These are phyloP conservation scores for Esox niger DNA, from an alignment of 2,113 vertebrate genomes.

Conservation along the genomic window DNA sequence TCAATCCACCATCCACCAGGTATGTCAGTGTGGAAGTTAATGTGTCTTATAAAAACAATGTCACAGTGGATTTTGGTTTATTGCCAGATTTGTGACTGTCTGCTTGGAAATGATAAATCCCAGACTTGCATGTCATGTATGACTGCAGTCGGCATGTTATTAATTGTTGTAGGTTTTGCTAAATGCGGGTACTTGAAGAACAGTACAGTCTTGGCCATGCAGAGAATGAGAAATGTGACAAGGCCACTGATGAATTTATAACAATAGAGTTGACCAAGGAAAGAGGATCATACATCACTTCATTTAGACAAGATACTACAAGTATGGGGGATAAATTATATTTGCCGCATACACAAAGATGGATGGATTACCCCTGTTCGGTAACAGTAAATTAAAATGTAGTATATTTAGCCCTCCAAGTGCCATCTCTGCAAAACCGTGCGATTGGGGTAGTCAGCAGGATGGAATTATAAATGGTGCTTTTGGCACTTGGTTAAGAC, in stretches of 20 bases:
- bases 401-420: conserved; percentile 43
- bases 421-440: conserved; percentile 25
- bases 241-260: conserved; percentile 55
- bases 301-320: conserved; percentile 49
- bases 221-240: conserved; percentile 51
- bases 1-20: background rate
- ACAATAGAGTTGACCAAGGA: conserved; percentile 46
- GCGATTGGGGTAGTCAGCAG: conserved; percentile 35
- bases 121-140: conserved; percentile 34
- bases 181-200: conserved; percentile 31
- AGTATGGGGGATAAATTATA: conserved; percentile 56
- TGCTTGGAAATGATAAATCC: conserved; percentile 48
- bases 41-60: background rate
- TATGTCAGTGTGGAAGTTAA: background rate
- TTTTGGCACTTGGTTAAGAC: conserved; percentile 47
- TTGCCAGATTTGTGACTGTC: conserved; percentile 9
- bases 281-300: conserved; percentile 55
- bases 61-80: background rate
- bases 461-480: conserved; percentile 58
- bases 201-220: conserved; percentile 18
- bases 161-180: conserved; percentile 44
- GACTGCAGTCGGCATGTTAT: conserved; percentile 46
- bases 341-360: conserved; percentile 57
- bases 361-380: conserved; percentile 63
- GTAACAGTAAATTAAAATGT: conserved; percentile 58